Evolutionary conservation across 2,797 vertebrate species (phyloP).

Genomic region (Sebastes reedi): DNA sequence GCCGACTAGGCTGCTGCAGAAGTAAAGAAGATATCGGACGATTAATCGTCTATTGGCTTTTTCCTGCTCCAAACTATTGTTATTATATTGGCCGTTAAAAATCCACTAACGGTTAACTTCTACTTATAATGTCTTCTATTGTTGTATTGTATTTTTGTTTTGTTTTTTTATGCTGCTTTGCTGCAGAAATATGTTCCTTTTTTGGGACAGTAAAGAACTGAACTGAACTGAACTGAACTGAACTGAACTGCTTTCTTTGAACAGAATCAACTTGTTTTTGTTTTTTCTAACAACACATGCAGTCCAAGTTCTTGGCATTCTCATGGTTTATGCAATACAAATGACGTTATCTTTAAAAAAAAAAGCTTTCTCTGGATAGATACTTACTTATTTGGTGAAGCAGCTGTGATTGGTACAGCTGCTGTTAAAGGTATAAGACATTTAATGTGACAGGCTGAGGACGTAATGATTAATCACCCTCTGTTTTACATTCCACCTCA

Average conservation of each 20-base stretch:
- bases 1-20: too few relatives aligned
- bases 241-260: neutral
- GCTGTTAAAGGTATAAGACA: slow-evolving; percentile 5
- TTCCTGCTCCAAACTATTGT: too few relatives aligned
- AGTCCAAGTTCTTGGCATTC: neutral
- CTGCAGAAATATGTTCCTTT: neutral
- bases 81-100: too few relatives aligned
- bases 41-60: too few relatives aligned
- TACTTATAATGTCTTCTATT: neutral
- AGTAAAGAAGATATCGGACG: too few relatives aligned
- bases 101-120: too few relatives aligned
- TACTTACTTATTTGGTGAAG: neutral
- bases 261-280: neutral
- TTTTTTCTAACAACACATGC: neutral
- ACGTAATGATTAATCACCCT: slow-evolving; percentile 9
- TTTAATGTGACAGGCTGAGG: slow-evolving; percentile 16
- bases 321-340: neutral
- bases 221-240: too few relatives aligned
- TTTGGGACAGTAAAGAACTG: neutral
- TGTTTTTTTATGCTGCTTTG: neutral
- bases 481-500: slow-evolving; percentile 12
- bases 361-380: neutral
- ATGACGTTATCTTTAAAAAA: neutral
- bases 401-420: neutral
- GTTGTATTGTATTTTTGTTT: neutral